Evolutionary conservation across 2,797 vertebrate species (phyloP).

Genomic region (Cichlasoma orientale): DNA sequence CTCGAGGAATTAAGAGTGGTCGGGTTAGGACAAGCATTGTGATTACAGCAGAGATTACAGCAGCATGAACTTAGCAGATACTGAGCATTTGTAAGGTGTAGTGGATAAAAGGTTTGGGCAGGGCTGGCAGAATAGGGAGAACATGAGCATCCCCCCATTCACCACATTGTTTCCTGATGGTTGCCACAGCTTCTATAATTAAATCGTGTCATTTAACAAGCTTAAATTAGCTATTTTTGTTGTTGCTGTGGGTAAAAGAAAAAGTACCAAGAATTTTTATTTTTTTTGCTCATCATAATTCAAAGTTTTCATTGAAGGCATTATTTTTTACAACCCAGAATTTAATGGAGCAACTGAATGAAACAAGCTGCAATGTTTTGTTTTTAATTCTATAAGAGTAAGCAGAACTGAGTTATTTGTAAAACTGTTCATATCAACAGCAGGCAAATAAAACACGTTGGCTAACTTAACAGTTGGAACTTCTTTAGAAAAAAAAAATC

Average conservation of each 20-base stretch:
- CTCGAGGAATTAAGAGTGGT: conserved; percentile 47
- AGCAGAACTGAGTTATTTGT: background rate
- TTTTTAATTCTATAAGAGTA: background rate
- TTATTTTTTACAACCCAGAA: conserved; percentile 1
- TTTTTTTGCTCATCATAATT: background rate
- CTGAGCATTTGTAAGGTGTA: conserved; percentile 7
- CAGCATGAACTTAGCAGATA: conserved; percentile 10
- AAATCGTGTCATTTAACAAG: background rate
- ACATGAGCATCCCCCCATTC: background rate
- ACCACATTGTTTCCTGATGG: background rate
- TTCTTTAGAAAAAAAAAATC: background rate
- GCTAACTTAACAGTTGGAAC: background rate
- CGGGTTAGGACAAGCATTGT: conserved; percentile 41
- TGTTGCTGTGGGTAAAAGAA: background rate
- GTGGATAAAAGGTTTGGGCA: conserved; percentile 15
- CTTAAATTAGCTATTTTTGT: background rate
- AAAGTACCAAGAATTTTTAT: background rate
- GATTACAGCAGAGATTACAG: conserved; percentile 45
- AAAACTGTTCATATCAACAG: background rate
- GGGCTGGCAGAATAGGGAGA: background rate
- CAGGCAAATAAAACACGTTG: background rate
- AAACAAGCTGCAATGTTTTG: background rate
- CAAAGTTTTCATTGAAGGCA: background rate
- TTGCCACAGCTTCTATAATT: background rate
- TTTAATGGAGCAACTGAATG: background rate